Evolutionary conservation across 2,888 invertebrate species (phyloP), one percentile per base, ranked within the genome.

Genomic region (Eupithecia subumbrata): DNA sequence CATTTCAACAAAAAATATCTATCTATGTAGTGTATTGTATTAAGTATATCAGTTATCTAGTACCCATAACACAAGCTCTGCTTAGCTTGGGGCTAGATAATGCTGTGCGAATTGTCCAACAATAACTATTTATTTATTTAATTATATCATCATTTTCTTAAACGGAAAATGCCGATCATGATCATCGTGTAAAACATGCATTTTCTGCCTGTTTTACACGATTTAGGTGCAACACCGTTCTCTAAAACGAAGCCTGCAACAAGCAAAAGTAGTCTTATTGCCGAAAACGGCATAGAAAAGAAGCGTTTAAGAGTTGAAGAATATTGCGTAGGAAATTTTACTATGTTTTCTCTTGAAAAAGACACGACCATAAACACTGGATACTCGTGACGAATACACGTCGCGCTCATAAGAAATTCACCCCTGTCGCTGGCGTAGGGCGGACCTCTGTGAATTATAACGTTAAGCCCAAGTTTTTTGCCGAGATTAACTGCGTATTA

Each of bases 401-500:
- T 83, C 83, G 83, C 81, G 84, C 87, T 91, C 89, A 90, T 91
- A 91, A 92, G 89, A 91, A 90, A 93, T 91, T 91, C 91, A 90
- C 90, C 90, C 90, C 88, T 89, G 90, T 90, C 89, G 86, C 86
- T 86, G 86, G 87, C 89, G 86, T 82, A 79, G 84, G 87, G 88
- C 87, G 88, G 87, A 86, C 85, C 83, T 83, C 84, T 83, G 88
- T 92, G 91, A 92, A 92, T 93, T 91, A 92, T 90, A 91, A 90
- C 91, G 89, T 90, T 88, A 86, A 85, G 86, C 86, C 86, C 86
- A 91, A 92, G 88, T 92, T 92, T 92, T 92, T 92, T 87, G 88
- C 87, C 82, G 88, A 92, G 91, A 92, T 92, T 92, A 92, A 91
- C 90, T 90, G 90, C 90, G 90, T 92, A 90, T 90, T 92, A 92